These are phyloP conservation scores for Centruroides vittatus DNA, from an alignment of 1,140 invertebrate species.

Conservation along the genomic window DNA sequence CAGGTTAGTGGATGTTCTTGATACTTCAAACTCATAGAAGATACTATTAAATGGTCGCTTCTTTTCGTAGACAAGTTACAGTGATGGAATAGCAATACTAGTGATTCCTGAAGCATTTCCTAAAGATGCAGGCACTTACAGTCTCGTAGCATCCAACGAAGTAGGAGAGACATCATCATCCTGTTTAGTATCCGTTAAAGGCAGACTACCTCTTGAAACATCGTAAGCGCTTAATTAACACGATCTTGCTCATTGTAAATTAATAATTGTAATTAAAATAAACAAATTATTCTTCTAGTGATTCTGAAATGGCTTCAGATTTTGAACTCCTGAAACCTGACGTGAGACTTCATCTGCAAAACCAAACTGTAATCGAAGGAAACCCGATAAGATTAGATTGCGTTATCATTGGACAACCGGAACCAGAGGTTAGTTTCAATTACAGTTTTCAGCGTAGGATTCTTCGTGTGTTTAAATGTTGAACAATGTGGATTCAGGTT, in stretches of 20 bases:
- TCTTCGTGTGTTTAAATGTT: too few relatives aligned
- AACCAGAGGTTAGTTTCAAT: constrained; percentile 48
- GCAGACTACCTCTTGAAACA: constrained; percentile 49
- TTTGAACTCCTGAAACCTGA: constrained; percentile 53
- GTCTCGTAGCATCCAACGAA: constrained; percentile 78
- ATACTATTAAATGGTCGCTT: too few relatives aligned
- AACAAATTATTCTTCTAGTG: constrained; percentile 22
- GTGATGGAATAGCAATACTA: constrained; percentile 72
- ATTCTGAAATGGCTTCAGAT: constrained; percentile 51
- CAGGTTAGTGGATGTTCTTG: too few relatives aligned
- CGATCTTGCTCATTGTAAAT: background rate
- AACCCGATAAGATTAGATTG: constrained; percentile 55
- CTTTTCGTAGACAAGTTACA: constrained; percentile 35
- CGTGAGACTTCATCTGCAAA: constrained; percentile 52
- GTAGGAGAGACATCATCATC: constrained; percentile 83
- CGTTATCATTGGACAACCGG: constrained; percentile 66
- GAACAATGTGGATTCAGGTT: constrained; percentile 32
- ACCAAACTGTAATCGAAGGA: constrained; percentile 53
- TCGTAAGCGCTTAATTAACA: constrained; percentile 27
- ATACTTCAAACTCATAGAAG: too few relatives aligned
- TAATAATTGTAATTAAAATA: background rate
- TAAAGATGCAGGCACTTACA: constrained; percentile 60
- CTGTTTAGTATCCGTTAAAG: constrained; percentile 71
- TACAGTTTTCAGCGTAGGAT: too few relatives aligned
- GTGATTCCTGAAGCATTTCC: constrained; percentile 80